Base-by-base conservation (phyloP, 2,113 vertebrate species). In the Tetrax tetrax region DNA sequence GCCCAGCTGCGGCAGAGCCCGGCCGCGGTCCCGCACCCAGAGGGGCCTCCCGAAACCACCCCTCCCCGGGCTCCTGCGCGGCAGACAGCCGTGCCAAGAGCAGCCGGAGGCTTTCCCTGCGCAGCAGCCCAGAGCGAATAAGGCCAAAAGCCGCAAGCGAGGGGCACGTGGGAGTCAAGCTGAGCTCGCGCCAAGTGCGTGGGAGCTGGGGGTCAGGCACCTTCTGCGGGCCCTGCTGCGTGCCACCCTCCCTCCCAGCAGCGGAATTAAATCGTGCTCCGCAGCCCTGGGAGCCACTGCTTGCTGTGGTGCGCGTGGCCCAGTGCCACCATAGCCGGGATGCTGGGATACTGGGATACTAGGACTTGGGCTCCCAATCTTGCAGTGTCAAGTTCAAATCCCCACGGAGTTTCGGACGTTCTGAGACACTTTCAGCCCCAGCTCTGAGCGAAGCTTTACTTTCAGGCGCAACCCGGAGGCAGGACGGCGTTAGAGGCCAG, bases 281-380 rank as follows among this genome's bases (percentile, higher is more conserved):
- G 0, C 23, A 41, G 33, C 23, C 23, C 4, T 2, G 61, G 17
- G 27, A 83, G 70, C 57, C 68, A 87, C 85, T 25, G 41, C 41
- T 50, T 7, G 54, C 21, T 3, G 0, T 50, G 13, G 53, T 9
- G 0, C 0, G 21, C 0, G 0, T 27, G 31, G 25, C 43, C 54
- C 3, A 0, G 2, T 70, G 77, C 50, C 8, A 8, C 53, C 7
- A 0, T 4, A 43, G 11, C 38, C 7, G 2, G 35, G 16, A 8
- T 1, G 18, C 48, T 3, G 28, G n/a, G 37, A 6, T 43, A 15
- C 37, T 21, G 23, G 48, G 83, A 11, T 11, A 21, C 13, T 1
- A 6, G 51, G 37, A 15, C 57, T 21, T 8, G 35, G 45, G 24
- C 29, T 35, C 12, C 33, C 18, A 2, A 9, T 18, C 37, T 66